These are phyloP conservation scores for Pavo muticus DNA, from an alignment of 2,113 vertebrate species.

Conservation along the genomic window DNA sequence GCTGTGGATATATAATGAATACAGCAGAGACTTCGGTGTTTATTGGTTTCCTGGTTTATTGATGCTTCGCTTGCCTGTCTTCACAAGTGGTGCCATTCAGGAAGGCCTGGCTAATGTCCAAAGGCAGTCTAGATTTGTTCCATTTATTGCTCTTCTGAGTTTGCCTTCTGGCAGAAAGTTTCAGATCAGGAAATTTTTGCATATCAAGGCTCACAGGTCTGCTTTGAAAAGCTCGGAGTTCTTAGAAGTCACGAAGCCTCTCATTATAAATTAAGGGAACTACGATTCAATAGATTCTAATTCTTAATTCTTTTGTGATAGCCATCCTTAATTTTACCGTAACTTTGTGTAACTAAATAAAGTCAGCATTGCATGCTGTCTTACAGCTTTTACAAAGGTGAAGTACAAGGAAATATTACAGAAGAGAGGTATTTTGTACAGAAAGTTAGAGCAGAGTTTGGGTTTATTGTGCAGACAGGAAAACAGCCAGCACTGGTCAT, in stretches of 20 bases:
- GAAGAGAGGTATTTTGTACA: background rate
- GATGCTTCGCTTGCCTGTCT: conserved; percentile 27
- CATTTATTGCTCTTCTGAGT: conserved; percentile 58
- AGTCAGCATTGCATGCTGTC: background rate
- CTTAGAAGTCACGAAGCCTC: conserved; percentile 26
- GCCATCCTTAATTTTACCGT: background rate
- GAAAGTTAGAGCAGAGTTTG: background rate
- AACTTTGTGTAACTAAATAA: background rate
- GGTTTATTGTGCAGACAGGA: background rate
- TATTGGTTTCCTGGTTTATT: conserved; percentile 52
- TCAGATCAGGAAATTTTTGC: conserved; percentile 37
- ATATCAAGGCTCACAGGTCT: conserved; percentile 52
- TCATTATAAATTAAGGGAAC: conserved; percentile 29
- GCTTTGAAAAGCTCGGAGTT: conserved; percentile 55
- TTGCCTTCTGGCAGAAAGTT: conserved; percentile 65
- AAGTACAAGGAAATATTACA: background rate
- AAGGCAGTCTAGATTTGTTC: conserved; percentile 63
- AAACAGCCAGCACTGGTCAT: background rate
- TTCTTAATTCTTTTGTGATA: background rate
- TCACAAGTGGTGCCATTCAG: conserved; percentile 31
- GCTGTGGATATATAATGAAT: conserved; percentile 46
- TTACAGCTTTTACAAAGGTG: background rate
- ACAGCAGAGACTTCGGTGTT: conserved; percentile 53
- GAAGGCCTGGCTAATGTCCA: conserved; percentile 60
- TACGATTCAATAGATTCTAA: conserved; percentile 17